Evolutionary conservation across 2,888 invertebrate genomes (phyloP).

Genomic region (Piscicola geometra): DNA sequence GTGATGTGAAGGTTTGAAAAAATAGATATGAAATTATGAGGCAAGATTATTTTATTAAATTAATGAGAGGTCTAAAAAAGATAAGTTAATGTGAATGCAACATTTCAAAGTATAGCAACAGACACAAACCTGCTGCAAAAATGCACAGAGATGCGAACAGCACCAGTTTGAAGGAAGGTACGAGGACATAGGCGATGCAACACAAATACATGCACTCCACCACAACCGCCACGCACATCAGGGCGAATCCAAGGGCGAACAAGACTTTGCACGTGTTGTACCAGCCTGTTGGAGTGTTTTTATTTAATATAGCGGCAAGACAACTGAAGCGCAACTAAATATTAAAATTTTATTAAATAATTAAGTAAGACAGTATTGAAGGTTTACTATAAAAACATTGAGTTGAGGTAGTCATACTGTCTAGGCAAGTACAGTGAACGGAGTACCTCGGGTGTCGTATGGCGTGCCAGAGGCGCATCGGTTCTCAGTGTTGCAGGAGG

Average conservation of each 20-base stretch:
- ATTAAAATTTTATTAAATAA: not conserved
- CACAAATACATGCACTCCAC: constrained; percentile 34
- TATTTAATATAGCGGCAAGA: not conserved
- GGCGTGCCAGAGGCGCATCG: constrained; percentile 19
- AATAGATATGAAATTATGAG: not conserved
- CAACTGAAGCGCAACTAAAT: not conserved
- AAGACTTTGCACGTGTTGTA: constrained; percentile 23
- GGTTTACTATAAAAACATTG: not conserved
- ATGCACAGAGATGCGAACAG: not conserved
- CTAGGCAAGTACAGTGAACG: too few species aligned
- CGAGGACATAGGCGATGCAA: constrained; percentile 21
- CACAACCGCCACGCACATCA: constrained; percentile 25
- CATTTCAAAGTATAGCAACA: not conserved
- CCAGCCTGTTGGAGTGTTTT: too few species aligned
- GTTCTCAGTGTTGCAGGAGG: constrained; percentile 26
- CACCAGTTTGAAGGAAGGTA: constrained; percentile 8
- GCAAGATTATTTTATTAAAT: not conserved
- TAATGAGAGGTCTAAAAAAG: too few species aligned
- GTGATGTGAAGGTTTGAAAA: not conserved
- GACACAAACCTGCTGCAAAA: not conserved
- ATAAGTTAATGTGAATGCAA: not conserved
- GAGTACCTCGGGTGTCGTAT: constrained; percentile 5
- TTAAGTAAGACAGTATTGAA: not conserved
- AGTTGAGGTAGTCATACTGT: too few species aligned
- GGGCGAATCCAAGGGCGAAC: constrained; percentile 13